These are phyloP conservation scores for Drosophila sechellia DNA, from an alignment of 1,140 invertebrate genomes.

Conservation along the genomic window DNA sequence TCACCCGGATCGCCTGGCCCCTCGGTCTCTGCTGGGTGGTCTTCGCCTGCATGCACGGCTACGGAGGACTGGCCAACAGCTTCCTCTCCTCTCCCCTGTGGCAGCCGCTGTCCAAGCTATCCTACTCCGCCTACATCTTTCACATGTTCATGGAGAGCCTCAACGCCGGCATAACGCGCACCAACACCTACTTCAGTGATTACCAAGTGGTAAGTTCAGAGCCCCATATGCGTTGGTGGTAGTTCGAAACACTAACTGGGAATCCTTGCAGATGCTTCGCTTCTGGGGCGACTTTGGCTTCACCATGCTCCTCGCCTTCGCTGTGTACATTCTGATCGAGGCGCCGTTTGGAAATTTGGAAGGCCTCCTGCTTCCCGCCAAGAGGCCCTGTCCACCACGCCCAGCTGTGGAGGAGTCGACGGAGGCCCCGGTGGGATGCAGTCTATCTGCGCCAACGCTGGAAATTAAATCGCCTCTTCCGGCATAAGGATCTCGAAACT, in stretches of 20 bases:
- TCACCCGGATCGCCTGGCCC: conserved; percentile 87
- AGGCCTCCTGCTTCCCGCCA: conserved; percentile 22
- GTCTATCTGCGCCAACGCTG: not conserved
- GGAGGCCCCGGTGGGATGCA: not conserved
- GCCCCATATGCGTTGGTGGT: conserved; percentile 34
- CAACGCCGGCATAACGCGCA: conserved; percentile 34
- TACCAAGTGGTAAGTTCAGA: conserved; percentile 65
- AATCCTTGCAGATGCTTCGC: conserved; percentile 45
- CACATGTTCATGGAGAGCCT: conserved; percentile 78
- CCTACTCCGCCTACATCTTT: conserved; percentile 86
- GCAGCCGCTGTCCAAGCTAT: conserved; percentile 85
- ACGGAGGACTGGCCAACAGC: conserved; percentile 86
- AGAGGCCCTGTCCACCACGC: conserved; percentile 4
- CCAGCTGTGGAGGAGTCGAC: not conserved
- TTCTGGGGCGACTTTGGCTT: conserved; percentile 69
- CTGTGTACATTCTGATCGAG: conserved; percentile 54
- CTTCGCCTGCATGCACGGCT: conserved; percentile 88
- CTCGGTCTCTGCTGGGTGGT: conserved; percentile 88
- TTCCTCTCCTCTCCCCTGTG: conserved; percentile 85
- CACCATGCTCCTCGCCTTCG: conserved; percentile 49
- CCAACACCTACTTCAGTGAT: conserved; percentile 61
- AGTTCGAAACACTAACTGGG: not conserved
- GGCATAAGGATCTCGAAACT: not conserved
- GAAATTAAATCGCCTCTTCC: conserved; percentile 2
- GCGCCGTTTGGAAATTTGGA: conserved; percentile 59